These are phyloP conservation scores for Drosophila stalkeri DNA, from an alignment of 2,888 invertebrate genomes.

Conservation along the genomic window DNA sequence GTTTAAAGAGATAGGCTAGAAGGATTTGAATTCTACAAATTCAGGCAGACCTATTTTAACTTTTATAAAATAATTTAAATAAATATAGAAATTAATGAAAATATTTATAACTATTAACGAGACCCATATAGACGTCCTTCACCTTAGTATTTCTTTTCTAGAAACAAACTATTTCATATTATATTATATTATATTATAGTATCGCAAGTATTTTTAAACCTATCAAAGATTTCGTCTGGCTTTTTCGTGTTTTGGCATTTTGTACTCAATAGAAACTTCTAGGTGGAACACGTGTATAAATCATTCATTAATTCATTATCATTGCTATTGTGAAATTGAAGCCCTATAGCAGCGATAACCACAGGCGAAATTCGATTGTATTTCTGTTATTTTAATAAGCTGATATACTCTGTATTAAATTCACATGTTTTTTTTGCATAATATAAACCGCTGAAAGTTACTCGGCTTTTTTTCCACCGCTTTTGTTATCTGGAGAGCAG, in stretches of 20 bases:
- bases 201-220: background rate
- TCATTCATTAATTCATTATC: background rate
- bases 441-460: conserved; percentile 18
- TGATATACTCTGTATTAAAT: background rate
- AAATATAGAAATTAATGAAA: too few relatives aligned
- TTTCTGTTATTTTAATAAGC: background rate
- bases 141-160: background rate
- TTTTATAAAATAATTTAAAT: too few relatives aligned
- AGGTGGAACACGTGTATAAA: background rate
- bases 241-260: background rate
- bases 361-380: conserved; percentile 6
- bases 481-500: conserved; percentile 35
- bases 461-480: background rate
- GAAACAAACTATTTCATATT: background rate
- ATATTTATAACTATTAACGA: too few relatives aligned
- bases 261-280: background rate
- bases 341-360: conserved; percentile 11
- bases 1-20: background rate
- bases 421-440: background rate
- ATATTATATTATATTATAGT: background rate
- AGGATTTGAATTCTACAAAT: background rate
- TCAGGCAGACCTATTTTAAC: too few relatives aligned
- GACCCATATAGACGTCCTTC: too few relatives aligned
- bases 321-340: conserved; percentile 25
- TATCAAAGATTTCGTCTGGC: background rate